Percentiles rank a stretch among this genome's conserved stretches.
These are phyloP conservation scores for Leptopilina boulardi DNA, from an alignment of 1,140 invertebrate genomes.

Conservation along the genomic window DNA sequence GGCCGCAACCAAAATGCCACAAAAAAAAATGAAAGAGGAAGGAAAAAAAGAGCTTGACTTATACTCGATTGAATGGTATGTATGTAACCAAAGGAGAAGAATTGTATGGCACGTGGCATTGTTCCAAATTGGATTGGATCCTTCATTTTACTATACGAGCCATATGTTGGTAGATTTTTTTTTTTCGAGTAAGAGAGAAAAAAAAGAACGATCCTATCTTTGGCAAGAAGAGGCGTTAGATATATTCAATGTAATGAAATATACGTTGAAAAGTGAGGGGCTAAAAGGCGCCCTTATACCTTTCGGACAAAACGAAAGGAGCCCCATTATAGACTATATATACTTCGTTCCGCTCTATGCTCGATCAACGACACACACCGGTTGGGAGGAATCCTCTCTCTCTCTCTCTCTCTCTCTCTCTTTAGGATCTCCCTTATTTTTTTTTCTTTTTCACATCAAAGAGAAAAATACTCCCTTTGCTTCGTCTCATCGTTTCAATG, in stretches of 20 bases:
- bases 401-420: conserved; percentile 18
- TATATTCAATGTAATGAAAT: conserved; percentile 32
- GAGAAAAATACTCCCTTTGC: conserved; percentile 12
- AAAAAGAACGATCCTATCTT: conserved; percentile 30
- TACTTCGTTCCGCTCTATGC: conserved; percentile 41
- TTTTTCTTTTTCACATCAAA: conserved; percentile 27
- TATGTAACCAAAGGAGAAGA: conserved; percentile 11
- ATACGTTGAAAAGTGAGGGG: conserved; percentile 22
- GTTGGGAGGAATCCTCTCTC: not conserved
- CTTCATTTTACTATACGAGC: conserved; percentile 28
- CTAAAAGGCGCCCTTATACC: conserved; percentile 23
- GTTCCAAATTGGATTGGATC: conserved; percentile 24
- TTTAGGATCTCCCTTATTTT: conserved; percentile 20
- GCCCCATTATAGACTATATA: conserved; percentile 34
- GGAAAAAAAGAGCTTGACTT: conserved; percentile 39
- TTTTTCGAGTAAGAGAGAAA: not conserved
- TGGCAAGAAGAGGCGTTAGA: conserved; percentile 33
- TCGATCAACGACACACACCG: conserved; percentile 33
- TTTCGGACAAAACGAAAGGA: conserved; percentile 25
- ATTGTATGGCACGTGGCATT: conserved; percentile 41
- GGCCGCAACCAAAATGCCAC: conserved; percentile 19
- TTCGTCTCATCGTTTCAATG: conserved; percentile 40
- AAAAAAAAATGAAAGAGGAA: conserved; percentile 10
- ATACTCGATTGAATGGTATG: conserved; percentile 42
- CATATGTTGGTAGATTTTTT: conserved; percentile 39